Conservation (phyloP, 2,113 vertebrate genomes). For the Varanus salvator region DNA sequence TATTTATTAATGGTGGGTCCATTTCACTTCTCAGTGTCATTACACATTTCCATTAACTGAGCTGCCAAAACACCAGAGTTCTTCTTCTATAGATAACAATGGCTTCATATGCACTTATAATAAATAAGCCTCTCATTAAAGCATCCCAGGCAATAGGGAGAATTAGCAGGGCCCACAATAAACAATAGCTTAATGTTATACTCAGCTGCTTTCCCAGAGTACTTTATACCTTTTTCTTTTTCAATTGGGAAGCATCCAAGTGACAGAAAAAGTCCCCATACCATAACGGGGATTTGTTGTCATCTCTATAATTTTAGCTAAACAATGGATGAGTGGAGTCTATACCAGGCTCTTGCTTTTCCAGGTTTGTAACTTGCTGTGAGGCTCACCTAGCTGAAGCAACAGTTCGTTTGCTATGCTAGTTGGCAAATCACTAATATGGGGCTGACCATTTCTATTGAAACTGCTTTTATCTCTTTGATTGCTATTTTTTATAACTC, state of each 20-base stretch:
- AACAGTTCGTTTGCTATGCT: background rate
- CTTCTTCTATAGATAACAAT: background rate
- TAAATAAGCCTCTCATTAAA: background rate
- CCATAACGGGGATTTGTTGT: background rate
- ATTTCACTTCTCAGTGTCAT: background rate
- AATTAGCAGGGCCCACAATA: background rate
- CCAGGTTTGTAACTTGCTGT: background rate
- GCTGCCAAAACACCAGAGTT: background rate
- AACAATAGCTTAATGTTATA: background rate
- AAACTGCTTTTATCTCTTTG: conserved; percentile 8
- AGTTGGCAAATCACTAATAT: conserved; percentile 13
- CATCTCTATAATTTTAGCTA: background rate
- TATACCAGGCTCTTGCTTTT: background rate
- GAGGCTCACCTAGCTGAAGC: background rate
- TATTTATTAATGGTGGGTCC: background rate
- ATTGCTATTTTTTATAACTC: background rate
- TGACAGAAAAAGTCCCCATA: background rate
- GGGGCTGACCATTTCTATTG: background rate
- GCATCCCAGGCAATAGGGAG: background rate
- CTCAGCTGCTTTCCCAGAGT: background rate
- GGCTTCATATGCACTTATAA: background rate
- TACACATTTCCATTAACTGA: background rate
- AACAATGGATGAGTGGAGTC: background rate
- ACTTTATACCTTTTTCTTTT: background rate
- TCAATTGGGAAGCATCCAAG: background rate